Evolutionary conservation across 2,113 vertebrate genomes (phyloP).

Genomic region (Sporophila hypoxantha): DNA sequence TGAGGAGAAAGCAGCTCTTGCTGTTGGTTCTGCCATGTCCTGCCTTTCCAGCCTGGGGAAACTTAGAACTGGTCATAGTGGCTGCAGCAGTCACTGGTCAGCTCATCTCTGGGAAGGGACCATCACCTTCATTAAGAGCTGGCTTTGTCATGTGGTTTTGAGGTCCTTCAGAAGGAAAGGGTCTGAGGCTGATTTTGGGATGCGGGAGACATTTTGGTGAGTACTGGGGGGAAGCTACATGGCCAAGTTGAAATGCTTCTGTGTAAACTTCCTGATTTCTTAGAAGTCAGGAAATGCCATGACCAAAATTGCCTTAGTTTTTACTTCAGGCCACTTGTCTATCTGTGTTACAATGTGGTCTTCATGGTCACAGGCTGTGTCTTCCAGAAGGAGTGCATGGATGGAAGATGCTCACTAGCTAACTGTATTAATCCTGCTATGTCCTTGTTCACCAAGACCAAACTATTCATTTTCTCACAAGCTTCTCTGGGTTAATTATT

Average conservation of each 20-base stretch:
- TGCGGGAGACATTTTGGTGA: not conserved
- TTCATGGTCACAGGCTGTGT: not conserved
- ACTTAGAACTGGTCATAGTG: not conserved
- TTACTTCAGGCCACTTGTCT: not conserved
- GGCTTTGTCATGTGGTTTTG: not conserved
- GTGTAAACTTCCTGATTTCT: not conserved
- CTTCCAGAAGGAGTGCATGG: not conserved
- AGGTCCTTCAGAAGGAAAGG: not conserved
- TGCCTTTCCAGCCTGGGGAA: not conserved
- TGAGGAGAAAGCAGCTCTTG: not conserved
- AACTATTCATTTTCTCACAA: not conserved
- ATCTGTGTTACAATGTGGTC: not conserved
- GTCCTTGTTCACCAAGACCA: not conserved
- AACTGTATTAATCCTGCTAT: not conserved
- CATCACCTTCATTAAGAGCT: not conserved
- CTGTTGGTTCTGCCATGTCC: not conserved
- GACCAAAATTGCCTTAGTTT: not conserved
- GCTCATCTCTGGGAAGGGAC: not conserved
- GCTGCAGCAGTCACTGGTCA: not conserved
- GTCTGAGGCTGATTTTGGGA: not conserved
- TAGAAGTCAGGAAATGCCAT: slow-evolving; percentile 2
- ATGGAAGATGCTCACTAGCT: not conserved
- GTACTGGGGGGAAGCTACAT: not conserved
- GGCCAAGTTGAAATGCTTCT: not conserved
- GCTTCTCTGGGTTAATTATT: not conserved